These are phyloP conservation scores for Zosterops borbonicus DNA, from an alignment of 2,113 vertebrate species.

Conservation along the genomic window DNA sequence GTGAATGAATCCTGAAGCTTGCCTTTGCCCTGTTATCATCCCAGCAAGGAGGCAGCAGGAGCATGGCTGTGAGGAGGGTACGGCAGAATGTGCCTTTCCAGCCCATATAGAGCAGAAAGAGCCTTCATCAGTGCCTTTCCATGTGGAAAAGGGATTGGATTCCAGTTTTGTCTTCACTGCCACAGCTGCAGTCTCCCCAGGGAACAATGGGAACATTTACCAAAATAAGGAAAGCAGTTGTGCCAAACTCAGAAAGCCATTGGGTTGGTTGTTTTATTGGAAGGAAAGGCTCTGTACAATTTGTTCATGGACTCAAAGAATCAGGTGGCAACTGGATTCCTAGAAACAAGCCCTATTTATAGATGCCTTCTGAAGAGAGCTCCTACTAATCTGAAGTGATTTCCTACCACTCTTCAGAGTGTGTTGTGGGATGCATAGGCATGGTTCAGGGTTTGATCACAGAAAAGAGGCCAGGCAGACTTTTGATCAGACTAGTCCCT, in stretches of 20 bases:
- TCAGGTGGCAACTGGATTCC: background rate
- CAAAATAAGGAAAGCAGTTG: slow-evolving; percentile 30
- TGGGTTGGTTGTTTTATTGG: background rate
- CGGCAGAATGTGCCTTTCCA: background rate
- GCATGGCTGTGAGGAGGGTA: background rate
- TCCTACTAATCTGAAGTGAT: background rate
- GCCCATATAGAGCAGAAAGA: background rate
- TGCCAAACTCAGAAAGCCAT: background rate
- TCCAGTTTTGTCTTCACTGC: background rate
- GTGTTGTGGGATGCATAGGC: background rate
- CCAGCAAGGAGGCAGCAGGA: background rate
- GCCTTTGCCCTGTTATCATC: background rate
- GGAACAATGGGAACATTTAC: background rate
- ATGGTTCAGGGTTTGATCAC: background rate
- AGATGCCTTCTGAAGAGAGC: background rate
- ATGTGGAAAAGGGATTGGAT: background rate
- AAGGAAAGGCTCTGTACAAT: background rate
- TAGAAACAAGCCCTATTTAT: background rate
- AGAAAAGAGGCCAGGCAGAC: background rate
- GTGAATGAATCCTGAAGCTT: background rate
- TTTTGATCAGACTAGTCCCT: background rate
- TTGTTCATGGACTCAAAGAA: background rate
- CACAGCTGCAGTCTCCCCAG: background rate
- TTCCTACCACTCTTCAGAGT: background rate
- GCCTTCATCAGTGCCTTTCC: background rate